Evolutionary conservation across 2,888 invertebrate species (phyloP), one percentile per base, ranked within the genome.

Genomic region (Catocala sponsa): DNA sequence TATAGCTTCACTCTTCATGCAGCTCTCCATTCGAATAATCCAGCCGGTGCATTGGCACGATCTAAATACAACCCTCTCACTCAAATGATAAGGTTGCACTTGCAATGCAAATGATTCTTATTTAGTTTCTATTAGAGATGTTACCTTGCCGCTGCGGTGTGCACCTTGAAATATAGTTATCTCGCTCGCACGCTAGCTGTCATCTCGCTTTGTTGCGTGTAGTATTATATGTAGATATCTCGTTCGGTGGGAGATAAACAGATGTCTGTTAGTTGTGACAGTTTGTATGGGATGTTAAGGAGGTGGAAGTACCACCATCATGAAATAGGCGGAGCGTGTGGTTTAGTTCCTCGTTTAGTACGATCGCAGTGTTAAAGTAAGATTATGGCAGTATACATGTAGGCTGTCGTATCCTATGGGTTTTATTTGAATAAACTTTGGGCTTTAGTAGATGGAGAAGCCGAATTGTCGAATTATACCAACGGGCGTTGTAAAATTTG

Each of bases 151-250:
- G 65, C 67, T 75, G 76, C 76, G 80, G 85, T 86, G 86, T 91
- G 91, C 90, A 92, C 87, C 87, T 85, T 84, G 79, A 90, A 87
- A 86, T 90, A 87, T 88, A 79, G 76, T 88, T 89, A 85, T 93
- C 94, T 89, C 91, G 62, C 82, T 94, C 90, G 79, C 87, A 72
- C 92, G 67, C 76, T 76, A 80, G 70, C 73, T 78, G 83, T 84
- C 87, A 86, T 94, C 94, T 89, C 91, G 84, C 82, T 94, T 91
- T 83, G 89, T 79, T 91, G 82, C 90, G 90, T 83, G 84, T 87
- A 80, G 80, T 84, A 83, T 85, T 92, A 89, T 88, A 91, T 92
- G 89, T 91, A 91, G 93, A 89, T 94, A 94, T 94, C 93, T 91
- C 94, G 82, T 90, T 92, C 88, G 75, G 78, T 72, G 72, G 78